A percentile compares a stretch with the other conserved stretches of the same genome.
Conservation (phyloP, 2,113 vertebrate genomes). For the Oxygymnocypris stewartii region DNA sequence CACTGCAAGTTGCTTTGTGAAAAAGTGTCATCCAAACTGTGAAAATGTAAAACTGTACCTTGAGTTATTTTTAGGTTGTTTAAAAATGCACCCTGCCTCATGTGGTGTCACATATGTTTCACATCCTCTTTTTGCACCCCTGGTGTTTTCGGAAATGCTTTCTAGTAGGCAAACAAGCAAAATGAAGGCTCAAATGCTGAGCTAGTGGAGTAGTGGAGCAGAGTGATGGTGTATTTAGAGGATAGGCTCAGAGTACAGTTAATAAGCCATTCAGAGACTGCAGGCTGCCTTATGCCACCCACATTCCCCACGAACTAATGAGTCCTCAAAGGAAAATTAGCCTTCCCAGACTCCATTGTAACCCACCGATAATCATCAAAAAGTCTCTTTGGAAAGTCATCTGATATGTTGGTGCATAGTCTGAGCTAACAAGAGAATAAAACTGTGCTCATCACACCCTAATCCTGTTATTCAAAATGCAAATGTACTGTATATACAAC, state of each 20-base stretch:
- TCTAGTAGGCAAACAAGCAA: slow-evolving; percentile 33
- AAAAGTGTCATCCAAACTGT: not conserved
- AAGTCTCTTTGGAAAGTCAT: slow-evolving; percentile 17
- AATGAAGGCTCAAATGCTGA: slow-evolving; percentile 10
- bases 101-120: not conserved
- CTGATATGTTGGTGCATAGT: slow-evolving; percentile 10
- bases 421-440: not conserved
- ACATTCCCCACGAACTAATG: slow-evolving; percentile 17
- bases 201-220: slow-evolving; percentile 6
- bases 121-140: not conserved
- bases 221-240: slow-evolving; percentile 18
- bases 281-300: slow-evolving; percentile 8
- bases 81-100: not conserved
- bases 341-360: not conserved
- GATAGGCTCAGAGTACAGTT: slow-evolving; percentile 13
- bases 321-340: slow-evolving; percentile 21
- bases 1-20: not conserved
- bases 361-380: slow-evolving; percentile 34
- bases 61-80: not conserved
- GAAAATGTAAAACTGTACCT: not conserved
- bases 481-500: not conserved
- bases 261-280: slow-evolving; percentile 35
- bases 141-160: not conserved
- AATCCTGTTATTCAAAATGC: not conserved
- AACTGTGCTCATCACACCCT: not conserved